Base-by-base conservation (phyloP, 2,888 invertebrate genomes). In the Mesodorylaimus sp. region DNA sequence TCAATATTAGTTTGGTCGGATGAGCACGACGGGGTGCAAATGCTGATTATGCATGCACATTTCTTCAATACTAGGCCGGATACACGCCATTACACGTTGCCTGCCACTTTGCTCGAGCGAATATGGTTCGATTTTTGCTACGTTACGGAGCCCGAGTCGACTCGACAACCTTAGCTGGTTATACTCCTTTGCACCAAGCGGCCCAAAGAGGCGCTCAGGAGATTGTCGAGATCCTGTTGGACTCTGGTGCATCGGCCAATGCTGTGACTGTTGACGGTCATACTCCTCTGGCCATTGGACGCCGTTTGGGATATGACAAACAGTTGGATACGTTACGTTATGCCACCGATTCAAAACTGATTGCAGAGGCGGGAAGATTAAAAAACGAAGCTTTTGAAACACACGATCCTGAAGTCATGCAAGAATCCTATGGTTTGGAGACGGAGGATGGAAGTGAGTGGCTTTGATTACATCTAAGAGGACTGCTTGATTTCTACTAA, bases 21-120 rank as follows among this genome's bases (percentile, higher is more conserved):
- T n/a, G n/a, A n/a, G n/a, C n/a, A n/a, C n/a, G n/a, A n/a, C n/a
- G n/a, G n/a, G n/a, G n/a, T n/a, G n/a, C n/a, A n/a, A n/a, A n/a
- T n/a, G n/a, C n/a, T n/a, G n/a, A n/a, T n/a, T n/a, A n/a, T n/a
- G n/a, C n/a, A n/a, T n/a, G n/a, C n/a, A n/a, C n/a, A n/a, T n/a
- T n/a, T n/a, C n/a, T n/a, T 46, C 24, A 7, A 5, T 46, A 41
- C 29, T 7, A 47, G 74, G 89, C 88, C 50, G 95, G 95, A 1
- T 99, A 95, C 70, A 95, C 95, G n/a, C 95, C 97, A 0, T 74
- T 99, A 19, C 97, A 99, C 71, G 88, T 95, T 38, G 97, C 97
- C 42, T 83, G 88, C 58, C 97, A 99, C 72, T 99, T 93, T 67
- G 97, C 97, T 0, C 95, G 91, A 66, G 77, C 81, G 47, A 86